phyloP scores from a whole-genome alignment of 2,888 invertebrate species.

The Elmis aenea region DNA sequence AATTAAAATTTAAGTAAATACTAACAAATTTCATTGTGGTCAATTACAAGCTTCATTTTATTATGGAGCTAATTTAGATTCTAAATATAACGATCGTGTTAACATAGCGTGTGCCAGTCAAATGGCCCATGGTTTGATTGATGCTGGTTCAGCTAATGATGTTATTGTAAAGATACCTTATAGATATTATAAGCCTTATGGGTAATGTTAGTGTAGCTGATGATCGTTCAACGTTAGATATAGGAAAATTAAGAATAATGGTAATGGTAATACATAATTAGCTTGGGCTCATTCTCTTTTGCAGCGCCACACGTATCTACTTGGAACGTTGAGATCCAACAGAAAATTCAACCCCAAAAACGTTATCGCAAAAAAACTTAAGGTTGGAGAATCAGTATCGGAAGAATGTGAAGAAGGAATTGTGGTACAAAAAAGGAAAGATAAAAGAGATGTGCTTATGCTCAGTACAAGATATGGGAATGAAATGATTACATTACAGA shows the following conservation, averaged over 20 bases:
- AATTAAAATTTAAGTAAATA: too few species aligned
- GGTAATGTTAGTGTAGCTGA: slow-evolving; percentile 17
- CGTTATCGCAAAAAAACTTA: slow-evolving; percentile 4
- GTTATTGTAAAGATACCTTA: too few species aligned
- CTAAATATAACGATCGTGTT: too few species aligned
- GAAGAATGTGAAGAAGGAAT: slow-evolving; percentile 10
- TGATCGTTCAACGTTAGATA: too few species aligned
- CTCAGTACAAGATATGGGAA: slow-evolving; percentile 2
- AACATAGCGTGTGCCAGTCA: too few species aligned
- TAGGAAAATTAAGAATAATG: slow-evolving; percentile 13
- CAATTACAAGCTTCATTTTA: too few species aligned
- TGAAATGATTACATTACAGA: slow-evolving; percentile 4
- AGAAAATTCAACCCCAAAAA: slow-evolving; percentile 4
- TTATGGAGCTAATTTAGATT: too few species aligned
- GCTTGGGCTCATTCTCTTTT: slow-evolving; percentile 1
- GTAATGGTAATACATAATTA: slow-evolving; percentile 17
- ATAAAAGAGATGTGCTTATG: slow-evolving; percentile 10
- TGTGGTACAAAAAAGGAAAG: slow-evolving; percentile 9
- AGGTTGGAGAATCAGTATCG: slow-evolving; percentile 3
- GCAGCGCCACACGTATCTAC: slow-evolving; percentile 11
- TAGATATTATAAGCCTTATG: slow-evolving; percentile 16
- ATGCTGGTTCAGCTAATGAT: too few species aligned
- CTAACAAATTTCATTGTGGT: too few species aligned
- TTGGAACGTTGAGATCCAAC: slow-evolving; percentile 5
- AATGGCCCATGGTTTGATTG: too few species aligned